Evolutionary conservation across 2,113 vertebrate species (phyloP).

Genomic region (Thunnus maccoyii): DNA sequence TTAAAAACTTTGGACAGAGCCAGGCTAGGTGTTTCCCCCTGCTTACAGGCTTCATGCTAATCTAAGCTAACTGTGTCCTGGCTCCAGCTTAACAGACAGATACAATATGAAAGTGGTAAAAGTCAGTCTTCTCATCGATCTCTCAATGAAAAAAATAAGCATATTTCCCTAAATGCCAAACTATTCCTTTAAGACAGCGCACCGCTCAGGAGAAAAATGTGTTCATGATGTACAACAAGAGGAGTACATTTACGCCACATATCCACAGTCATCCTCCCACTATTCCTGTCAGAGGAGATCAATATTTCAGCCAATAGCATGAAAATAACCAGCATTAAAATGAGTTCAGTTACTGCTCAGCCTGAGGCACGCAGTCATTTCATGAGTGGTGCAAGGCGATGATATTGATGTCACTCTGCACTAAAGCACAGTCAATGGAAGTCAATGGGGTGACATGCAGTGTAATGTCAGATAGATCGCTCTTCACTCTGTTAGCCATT

Average conservation of each 20-base stretch:
- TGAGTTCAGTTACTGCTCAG: conserved; percentile 54
- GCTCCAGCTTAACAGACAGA: background rate
- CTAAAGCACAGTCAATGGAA: conserved; percentile 67
- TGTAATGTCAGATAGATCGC: conserved; percentile 63
- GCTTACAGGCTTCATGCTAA: conserved; percentile 5
- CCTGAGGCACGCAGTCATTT: conserved; percentile 38
- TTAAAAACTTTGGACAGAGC: too few relatives aligned
- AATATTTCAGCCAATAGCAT: conserved; percentile 48
- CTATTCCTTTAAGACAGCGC: conserved; percentile 1
- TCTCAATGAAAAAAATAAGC: conserved; percentile 14
- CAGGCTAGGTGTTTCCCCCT: background rate
- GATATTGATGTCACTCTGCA: conserved; percentile 66
- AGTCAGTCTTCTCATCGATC: conserved; percentile 3
- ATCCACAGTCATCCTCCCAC: conserved; percentile 23
- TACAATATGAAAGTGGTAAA: background rate
- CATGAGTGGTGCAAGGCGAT: conserved; percentile 38
- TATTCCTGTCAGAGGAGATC: conserved; percentile 52
- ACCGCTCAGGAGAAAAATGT: conserved; percentile 16
- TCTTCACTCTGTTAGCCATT: conserved; percentile 67
- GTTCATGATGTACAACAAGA: conserved; percentile 28
- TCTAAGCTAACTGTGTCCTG: background rate
- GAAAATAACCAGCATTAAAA: conserved; percentile 51
- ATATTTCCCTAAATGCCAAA: conserved; percentile 24
- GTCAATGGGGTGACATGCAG: conserved; percentile 72
- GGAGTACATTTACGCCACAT: conserved; percentile 16